Percentiles rank a stretch among this genome's conserved stretches.
These are phyloP conservation scores for Oreocharis arfaki DNA, from an alignment of 2,113 vertebrate genomes.

Conservation along the genomic window DNA sequence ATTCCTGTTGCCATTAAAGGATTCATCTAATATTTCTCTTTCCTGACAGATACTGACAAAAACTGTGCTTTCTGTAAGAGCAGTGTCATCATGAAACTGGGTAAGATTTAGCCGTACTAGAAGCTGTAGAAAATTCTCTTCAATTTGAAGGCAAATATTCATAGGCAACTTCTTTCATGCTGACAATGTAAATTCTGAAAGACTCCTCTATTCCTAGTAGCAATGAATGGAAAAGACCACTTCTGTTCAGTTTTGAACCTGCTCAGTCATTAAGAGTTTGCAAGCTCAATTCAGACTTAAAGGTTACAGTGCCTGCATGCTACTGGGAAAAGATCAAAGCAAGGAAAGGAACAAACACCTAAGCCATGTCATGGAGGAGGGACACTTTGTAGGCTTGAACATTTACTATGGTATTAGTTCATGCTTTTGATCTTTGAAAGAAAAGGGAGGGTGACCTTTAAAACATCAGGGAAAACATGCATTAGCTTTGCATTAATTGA, in stretches of 20 bases:
- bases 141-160: neutral
- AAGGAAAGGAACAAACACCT: neutral
- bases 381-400: neutral
- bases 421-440: neutral
- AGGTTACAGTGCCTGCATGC: neutral
- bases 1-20: neutral
- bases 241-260: neutral
- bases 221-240: neutral
- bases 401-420: neutral
- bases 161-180: neutral
- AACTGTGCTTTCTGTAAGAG: neutral
- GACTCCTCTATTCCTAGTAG: neutral
- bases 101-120: neutral
- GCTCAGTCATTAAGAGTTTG: neutral
- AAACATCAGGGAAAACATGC: conserved; percentile 6
- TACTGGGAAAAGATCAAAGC: neutral
- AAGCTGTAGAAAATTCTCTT: neutral
- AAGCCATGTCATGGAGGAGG: neutral
- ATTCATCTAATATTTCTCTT: neutral
- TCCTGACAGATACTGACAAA: neutral
- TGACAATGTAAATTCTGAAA: neutral
- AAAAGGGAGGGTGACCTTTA: conserved; percentile 29
- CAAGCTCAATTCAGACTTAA: neutral
- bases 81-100: neutral
- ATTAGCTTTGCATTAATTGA: conserved; percentile 35